Evolutionary conservation across 2,113 vertebrate genomes (phyloP).

Genomic region (Sylvilagus bachmani): DNA sequence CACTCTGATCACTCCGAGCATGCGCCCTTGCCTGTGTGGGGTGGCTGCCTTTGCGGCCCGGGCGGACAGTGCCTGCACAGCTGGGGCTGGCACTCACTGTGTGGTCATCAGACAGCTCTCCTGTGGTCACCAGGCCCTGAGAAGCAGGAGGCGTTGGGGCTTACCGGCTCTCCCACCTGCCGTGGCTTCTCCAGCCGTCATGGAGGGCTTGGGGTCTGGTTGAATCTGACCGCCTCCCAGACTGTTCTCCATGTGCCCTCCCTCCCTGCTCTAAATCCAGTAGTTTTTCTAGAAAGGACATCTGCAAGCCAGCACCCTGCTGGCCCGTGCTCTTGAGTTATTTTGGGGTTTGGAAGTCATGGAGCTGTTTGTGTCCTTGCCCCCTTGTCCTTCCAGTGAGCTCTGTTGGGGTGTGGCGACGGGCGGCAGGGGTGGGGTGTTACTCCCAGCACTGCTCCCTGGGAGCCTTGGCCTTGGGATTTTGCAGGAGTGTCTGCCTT

Average conservation of each 20-base stretch:
- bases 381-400: neutral
- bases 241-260: neutral
- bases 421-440: neutral
- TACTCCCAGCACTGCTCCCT: neutral
- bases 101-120: constrained; percentile 34
- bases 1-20: neutral
- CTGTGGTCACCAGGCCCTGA: neutral
- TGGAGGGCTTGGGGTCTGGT: neutral
- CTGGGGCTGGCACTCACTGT: neutral
- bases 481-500: neutral
- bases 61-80: neutral
- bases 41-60: constrained; percentile 47
- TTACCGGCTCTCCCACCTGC: neutral
- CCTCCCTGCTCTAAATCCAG: neutral
- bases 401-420: neutral
- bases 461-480: neutral
- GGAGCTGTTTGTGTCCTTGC: neutral
- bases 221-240: neutral
- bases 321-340: neutral
- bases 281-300: neutral
- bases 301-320: neutral
- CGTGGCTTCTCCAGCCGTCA: neutral
- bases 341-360: neutral
- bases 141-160: neutral
- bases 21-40: neutral